Base-by-base conservation (phyloP, 2,113 vertebrate genomes). In the Phrynosoma blainvillii region DNA sequence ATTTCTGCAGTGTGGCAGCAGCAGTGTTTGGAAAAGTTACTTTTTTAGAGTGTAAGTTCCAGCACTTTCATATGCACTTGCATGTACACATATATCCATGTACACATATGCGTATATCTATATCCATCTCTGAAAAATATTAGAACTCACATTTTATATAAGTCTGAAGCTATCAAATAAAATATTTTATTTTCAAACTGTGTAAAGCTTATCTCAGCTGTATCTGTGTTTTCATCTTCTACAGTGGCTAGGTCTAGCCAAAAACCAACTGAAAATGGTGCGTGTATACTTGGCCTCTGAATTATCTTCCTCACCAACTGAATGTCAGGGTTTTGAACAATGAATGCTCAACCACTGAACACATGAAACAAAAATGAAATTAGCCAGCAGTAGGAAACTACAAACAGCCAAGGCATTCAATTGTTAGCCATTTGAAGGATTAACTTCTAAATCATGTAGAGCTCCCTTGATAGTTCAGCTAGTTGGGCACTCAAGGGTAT, bases 351-450 rank as follows among this genome's bases (percentile, higher is more conserved):
- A 70, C 94, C 94, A 93, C 94, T 0, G 56, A 96, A 95, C 93
- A 94, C 95, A 96, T 96, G 96, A 96, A 97, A 96, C 95, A 95
- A 94, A 97, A 97, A 97, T 96, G 95, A 96, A 97, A 97, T 97
- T 97, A 97, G 93, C 96, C 94, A 95, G 96, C 2, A 3, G 95
- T 96, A 94, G 95, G 93, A 95, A 96, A 96, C 96, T 96, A 95
- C 96, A 96, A 97, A 96, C 94, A 97, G 96, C 96, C 96, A 95
- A 97, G 96, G 91, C 93, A 94, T 96, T 97, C 95, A 95, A 92
- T 96, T 97, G 96, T 96, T 96, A 92, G 96, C 96, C 95, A 96
- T 96, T 97, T 97, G 96, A 97, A 96, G 96, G 97, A 97, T 97
- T 97, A 97, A 97, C 96, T 97, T 97, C 96, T 96, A 97, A 97